A percentile compares a stretch with the other conserved stretches of the same genome.
phyloP scores from a whole-genome alignment of 2,888 invertebrate genomes.

The Phlogophora meticulosa region DNA sequence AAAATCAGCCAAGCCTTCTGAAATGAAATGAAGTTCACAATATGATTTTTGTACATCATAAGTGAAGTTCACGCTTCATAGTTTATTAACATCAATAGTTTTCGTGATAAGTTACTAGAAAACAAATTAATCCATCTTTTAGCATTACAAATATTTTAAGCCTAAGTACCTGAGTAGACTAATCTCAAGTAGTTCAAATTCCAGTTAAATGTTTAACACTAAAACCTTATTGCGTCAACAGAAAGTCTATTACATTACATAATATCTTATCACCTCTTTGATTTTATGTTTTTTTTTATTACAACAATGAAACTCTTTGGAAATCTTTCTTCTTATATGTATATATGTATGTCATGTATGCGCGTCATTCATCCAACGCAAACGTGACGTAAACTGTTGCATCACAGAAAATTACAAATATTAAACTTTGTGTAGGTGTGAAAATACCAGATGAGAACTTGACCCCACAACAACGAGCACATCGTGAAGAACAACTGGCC shows the following conservation, averaged over 20 bases:
- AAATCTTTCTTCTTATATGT: slow-evolving; percentile 9
- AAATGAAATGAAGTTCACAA: too few relatives aligned
- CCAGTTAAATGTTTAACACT: background rate
- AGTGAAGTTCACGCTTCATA: too few relatives aligned
- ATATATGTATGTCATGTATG: background rate
- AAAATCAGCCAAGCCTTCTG: background rate
- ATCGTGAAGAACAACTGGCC: slow-evolving; percentile 97
- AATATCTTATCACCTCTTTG: slow-evolving; percentile 28
- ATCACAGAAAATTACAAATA: slow-evolving; percentile 10
- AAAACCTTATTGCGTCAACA: slow-evolving; percentile 20
- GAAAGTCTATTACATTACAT: slow-evolving; percentile 22
- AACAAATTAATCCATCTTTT: too few relatives aligned
- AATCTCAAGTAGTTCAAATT: background rate
- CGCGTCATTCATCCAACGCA: slow-evolving; percentile 15
- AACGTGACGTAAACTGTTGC: slow-evolving; percentile 20
- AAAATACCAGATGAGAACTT: slow-evolving; percentile 99
- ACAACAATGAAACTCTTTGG: slow-evolving; percentile 24
- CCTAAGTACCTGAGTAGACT: background rate
- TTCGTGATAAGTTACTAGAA: too few relatives aligned
- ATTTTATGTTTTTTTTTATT: slow-evolving; percentile 39
- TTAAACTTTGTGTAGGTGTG: slow-evolving; percentile 89
- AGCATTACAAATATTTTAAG: too few relatives aligned
- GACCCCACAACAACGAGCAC: slow-evolving; percentile 98
- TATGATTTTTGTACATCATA: too few relatives aligned
- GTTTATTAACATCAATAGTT: too few relatives aligned